Conservation (phyloP, 2,113 vertebrate genomes). For the Perca schrenkii region DNA sequence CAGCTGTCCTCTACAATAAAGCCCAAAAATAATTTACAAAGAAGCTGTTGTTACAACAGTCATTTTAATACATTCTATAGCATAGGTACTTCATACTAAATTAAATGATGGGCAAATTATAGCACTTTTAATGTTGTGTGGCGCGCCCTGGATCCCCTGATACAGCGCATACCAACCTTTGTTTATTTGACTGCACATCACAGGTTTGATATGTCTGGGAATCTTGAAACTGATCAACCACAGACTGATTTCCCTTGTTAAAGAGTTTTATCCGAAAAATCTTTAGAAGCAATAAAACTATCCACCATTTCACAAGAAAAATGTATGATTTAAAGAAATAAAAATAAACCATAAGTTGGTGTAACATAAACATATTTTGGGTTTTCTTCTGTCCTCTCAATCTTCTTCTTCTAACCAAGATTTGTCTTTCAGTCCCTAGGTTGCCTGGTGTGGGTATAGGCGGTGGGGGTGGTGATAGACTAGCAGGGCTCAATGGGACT, state of each 20-base stretch:
- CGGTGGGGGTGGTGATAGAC: conserved; percentile 54
- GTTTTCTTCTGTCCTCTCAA: neutral
- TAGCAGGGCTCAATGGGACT: conserved; percentile 32
- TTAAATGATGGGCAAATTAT: neutral
- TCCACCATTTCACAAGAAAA: neutral
- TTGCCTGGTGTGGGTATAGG: conserved; percentile 26
- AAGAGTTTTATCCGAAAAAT: neutral
- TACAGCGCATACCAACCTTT: too few species aligned
- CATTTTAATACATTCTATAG: neutral
- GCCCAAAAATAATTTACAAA: too few species aligned
- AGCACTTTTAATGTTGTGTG: neutral
- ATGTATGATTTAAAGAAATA: neutral
- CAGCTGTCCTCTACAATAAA: too few species aligned
- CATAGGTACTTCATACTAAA: neutral
- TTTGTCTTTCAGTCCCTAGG: neutral
- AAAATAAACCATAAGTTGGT: neutral
- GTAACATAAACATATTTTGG: neutral
- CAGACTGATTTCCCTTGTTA: neutral
- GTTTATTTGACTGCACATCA: neutral
- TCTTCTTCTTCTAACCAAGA: neutral
- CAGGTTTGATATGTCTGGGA: neutral
- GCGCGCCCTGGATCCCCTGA: neutral
- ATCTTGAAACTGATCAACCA: neutral
- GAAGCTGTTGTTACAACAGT: neutral
- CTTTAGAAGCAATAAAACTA: neutral